phyloP scores from a whole-genome alignment of 53 echinoderm and acorn worm genomes.

The Crossaster papposus region DNA sequence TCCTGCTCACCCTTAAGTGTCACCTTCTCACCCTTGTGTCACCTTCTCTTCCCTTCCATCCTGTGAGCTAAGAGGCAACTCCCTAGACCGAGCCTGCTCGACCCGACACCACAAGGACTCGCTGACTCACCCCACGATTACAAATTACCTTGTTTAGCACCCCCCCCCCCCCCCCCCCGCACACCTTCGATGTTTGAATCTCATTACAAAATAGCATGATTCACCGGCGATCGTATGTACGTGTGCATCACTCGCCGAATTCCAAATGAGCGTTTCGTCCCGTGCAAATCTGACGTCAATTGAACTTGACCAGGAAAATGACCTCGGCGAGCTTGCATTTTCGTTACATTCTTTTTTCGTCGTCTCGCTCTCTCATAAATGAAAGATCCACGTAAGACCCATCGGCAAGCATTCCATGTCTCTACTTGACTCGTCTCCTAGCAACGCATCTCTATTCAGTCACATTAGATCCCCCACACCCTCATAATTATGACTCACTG shows the following conservation, averaged over 20 bases:
- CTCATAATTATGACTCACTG: conserved; percentile 8
- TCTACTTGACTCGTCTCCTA: conserved; percentile 12
- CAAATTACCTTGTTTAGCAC: not conserved
- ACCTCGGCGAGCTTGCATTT: not conserved
- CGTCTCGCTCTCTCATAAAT: not conserved
- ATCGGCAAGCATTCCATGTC: not conserved
- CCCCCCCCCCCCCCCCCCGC: not conserved
- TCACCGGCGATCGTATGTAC: not conserved
- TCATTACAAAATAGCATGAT: conserved; percentile 13
- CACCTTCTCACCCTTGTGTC: conserved; percentile 4
- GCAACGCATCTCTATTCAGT: not conserved
- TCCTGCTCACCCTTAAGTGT: not conserved
- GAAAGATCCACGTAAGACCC: not conserved
- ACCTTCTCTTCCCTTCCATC: not conserved
- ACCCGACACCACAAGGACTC: not conserved
- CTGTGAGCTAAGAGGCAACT: not conserved
- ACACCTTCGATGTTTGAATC: not conserved
- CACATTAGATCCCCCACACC: not conserved
- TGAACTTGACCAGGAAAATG: not conserved
- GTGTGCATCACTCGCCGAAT: not conserved
- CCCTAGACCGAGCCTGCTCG: not conserved
- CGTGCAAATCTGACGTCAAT: not conserved
- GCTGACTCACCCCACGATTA: conserved; percentile 11
- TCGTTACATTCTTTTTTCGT: not conserved
- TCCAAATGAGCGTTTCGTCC: not conserved